A percentile compares a stretch with the other conserved stretches of the same genome.
These are phyloP conservation scores for Hipposideros armiger DNA, from an alignment of 2,113 vertebrate genomes.

Conservation along the genomic window DNA sequence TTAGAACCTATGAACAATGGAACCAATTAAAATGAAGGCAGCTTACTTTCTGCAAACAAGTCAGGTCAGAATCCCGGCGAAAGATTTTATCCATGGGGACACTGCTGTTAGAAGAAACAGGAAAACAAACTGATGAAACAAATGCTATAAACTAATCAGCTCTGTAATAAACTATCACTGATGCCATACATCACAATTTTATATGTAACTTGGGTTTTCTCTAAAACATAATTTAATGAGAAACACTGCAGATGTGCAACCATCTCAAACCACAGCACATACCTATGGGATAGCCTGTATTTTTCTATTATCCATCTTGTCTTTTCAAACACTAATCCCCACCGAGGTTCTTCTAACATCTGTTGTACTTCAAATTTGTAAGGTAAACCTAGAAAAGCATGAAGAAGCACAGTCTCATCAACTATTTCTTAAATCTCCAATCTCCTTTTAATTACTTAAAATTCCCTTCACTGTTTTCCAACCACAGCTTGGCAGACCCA, in stretches of 20 bases:
- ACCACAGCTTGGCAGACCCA: neutral
- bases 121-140: slow-evolving; percentile 66
- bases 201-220: slow-evolving; percentile 48
- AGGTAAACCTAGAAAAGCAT: slow-evolving; percentile 91
- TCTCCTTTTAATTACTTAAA: slow-evolving; percentile 71
- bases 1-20: slow-evolving; percentile 63
- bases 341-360: slow-evolving; percentile 92
- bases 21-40: slow-evolving; percentile 74
- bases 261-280: slow-evolving; percentile 49
- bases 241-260: slow-evolving; percentile 32
- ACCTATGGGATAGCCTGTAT: slow-evolving; percentile 93
- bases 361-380: slow-evolving; percentile 95
- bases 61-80: slow-evolving; percentile 94
- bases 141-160: neutral
- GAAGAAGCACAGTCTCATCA: slow-evolving; percentile 57
- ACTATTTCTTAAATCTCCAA: slow-evolving; percentile 55
- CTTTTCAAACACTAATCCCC: slow-evolving; percentile 94
- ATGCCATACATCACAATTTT: slow-evolving; percentile 11
- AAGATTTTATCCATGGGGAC: slow-evolving; percentile 96
- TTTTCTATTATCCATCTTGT: slow-evolving; percentile 97
- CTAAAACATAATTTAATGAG: slow-evolving; percentile 61
- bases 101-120: slow-evolving; percentile 88
- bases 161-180: slow-evolving; percentile 37
- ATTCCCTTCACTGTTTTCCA: slow-evolving; percentile 36
- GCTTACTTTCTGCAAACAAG: slow-evolving; percentile 97